These are phyloP conservation scores for Psylliodes chrysocephalus DNA, from an alignment of 2,888 invertebrate genomes.

Conservation along the genomic window DNA sequence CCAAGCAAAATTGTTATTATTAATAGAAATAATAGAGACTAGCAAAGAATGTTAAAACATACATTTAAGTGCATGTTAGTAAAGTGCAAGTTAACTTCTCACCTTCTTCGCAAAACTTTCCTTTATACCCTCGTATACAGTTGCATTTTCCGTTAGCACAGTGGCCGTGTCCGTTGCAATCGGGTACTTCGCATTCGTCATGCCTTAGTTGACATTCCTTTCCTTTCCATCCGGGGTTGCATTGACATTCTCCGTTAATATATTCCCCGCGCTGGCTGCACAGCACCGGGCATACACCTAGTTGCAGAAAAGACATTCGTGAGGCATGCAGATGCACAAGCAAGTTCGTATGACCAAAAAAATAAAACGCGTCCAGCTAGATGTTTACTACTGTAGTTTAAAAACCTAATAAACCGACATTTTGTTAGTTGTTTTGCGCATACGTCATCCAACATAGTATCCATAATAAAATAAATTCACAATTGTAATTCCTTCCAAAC, in stretches of 20 bases:
- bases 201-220: constrained; percentile 95
- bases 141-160: constrained; percentile 95
- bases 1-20: background rate
- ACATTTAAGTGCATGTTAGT: background rate
- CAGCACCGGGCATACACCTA: constrained; percentile 94
- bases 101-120: constrained; percentile 93
- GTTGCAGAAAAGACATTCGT: constrained; percentile 43
- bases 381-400: too few species aligned
- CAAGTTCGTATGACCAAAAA: background rate
- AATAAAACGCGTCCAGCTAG: too few species aligned
- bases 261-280: constrained; percentile 98
- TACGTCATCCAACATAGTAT: too few species aligned
- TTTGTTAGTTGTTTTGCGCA: too few species aligned
- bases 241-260: constrained; percentile 95
- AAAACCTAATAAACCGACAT: too few species aligned
- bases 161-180: constrained; percentile 96
- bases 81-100: constrained; percentile 52
- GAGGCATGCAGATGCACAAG: constrained; percentile 46
- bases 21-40: background rate
- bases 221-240: constrained; percentile 98
- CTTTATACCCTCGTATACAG: constrained; percentile 94
- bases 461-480: too few species aligned
- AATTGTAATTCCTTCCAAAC: too few species aligned
- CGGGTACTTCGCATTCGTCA: constrained; percentile 95
- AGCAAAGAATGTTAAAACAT: background rate